Evolutionary conservation across 1,140 invertebrate species (phyloP).

Genomic region (Hycleus phaleratus): DNA sequence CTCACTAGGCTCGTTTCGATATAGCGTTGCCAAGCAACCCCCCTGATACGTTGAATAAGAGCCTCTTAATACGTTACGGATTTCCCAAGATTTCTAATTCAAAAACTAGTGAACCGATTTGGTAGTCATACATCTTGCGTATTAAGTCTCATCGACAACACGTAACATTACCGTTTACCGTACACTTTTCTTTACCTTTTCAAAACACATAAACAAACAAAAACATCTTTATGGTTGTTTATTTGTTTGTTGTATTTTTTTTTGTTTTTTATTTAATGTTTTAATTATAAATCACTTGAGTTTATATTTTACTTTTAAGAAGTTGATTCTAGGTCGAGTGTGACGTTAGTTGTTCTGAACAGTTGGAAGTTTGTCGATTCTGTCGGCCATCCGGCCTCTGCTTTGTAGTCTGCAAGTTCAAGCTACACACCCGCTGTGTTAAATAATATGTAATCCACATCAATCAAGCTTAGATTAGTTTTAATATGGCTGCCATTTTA

Average conservation of each 20-base stretch:
- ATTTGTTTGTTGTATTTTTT: too few species aligned
- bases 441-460: slow-evolving; percentile 32
- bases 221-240: too few species aligned
- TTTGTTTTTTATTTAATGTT: too few species aligned
- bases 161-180: slow-evolving; percentile 1
- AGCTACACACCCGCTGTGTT: slow-evolving; percentile 23
- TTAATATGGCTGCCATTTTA: slow-evolving; percentile 22
- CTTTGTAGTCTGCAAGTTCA: slow-evolving; percentile 11
- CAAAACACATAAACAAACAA: too few species aligned
- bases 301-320: background rate
- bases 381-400: slow-evolving; percentile 8
- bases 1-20: slow-evolving; percentile 20
- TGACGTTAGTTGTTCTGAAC: slow-evolving; percentile 11
- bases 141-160: slow-evolving; percentile 15
- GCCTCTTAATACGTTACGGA: slow-evolving; percentile 27
- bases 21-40: slow-evolving; percentile 28
- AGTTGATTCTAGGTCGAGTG: slow-evolving; percentile 11
- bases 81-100: slow-evolving; percentile 29
- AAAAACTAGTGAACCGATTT: slow-evolving; percentile 22
- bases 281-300: too few species aligned
- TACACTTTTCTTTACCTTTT: slow-evolving; percentile 1
- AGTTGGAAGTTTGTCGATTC: slow-evolving; percentile 12
- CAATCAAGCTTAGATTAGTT: slow-evolving; percentile 32
- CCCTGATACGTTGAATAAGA: slow-evolving; percentile 21
- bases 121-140: slow-evolving; percentile 16